Evolutionary conservation across 2,797 vertebrate genomes (phyloP).

Genomic region (Pelochelys cantorii): DNA sequence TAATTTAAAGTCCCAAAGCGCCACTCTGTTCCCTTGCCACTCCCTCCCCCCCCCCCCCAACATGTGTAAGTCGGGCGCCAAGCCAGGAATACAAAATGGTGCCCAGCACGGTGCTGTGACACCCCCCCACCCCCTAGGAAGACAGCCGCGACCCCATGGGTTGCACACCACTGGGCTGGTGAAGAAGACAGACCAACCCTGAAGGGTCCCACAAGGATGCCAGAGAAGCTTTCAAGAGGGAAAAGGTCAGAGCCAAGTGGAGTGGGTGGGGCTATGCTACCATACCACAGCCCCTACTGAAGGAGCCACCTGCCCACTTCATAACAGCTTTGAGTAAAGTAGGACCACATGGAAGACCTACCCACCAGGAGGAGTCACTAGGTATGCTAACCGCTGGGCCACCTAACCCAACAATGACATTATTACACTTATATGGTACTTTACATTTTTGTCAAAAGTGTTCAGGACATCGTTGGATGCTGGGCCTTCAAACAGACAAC

Average conservation of each 20-base stretch:
- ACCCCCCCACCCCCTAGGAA: too few relatives aligned
- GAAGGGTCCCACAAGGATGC: neutral
- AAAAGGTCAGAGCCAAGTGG: neutral
- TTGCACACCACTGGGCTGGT: neutral
- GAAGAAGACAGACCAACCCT: neutral
- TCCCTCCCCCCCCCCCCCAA: too few relatives aligned
- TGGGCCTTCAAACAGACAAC: neutral
- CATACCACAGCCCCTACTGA: neutral
- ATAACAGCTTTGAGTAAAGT: neutral
- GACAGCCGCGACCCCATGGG: too few relatives aligned
- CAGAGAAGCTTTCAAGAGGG: neutral
- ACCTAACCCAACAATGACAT: neutral
- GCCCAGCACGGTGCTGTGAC: too few relatives aligned
- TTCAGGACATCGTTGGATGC: neutral
- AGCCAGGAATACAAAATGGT: too few relatives aligned
- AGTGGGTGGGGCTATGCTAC: neutral
- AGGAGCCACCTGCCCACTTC: neutral
- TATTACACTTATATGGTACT: neutral
- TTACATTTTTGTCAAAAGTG: neutral
- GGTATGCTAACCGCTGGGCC: too few relatives aligned
- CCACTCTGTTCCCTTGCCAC: too few relatives aligned
- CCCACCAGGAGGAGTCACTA: neutral
- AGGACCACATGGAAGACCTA: neutral
- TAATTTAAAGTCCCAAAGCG: too few relatives aligned
- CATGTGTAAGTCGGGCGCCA: too few relatives aligned